Percentiles rank a stretch among this genome's conserved stretches.
phyloP scores from a whole-genome alignment of 2,797 vertebrate species.

The Dryobates pubescens region DNA sequence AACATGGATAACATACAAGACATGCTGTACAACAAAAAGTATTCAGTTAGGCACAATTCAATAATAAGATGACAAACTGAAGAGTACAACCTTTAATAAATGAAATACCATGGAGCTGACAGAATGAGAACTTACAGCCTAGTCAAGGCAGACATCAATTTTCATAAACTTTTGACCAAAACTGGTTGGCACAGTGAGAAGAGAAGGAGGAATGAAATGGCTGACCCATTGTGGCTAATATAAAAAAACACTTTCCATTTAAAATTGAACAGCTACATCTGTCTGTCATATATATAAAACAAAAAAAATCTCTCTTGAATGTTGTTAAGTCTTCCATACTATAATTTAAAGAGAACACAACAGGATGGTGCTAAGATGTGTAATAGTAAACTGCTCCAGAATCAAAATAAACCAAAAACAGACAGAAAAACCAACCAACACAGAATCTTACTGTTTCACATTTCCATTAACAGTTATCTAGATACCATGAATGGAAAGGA shows the following conservation, averaged over 20 bases:
- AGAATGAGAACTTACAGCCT: conserved; percentile 39
- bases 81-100: conserved; percentile 43
- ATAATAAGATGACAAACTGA: conserved; percentile 28
- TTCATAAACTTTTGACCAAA: conserved; percentile 14
- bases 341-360: neutral
- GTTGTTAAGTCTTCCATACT: neutral
- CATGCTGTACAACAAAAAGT: conserved; percentile 47
- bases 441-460: conserved; percentile 42
- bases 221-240: neutral
- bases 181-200: neutral
- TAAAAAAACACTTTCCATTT: neutral
- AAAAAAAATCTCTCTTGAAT: neutral
- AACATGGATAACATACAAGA: conserved; percentile 57
- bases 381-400: neutral
- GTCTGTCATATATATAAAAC: neutral
- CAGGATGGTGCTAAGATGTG: neutral
- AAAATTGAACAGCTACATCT: neutral
- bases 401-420: neutral
- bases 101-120: conserved; percentile 28
- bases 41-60: conserved; percentile 47
- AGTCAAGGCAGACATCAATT: conserved; percentile 4
- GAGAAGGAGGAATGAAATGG: conserved; percentile 2
- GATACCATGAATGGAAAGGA: conserved; percentile 48
- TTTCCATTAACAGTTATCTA: conserved; percentile 48
- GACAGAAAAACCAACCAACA: conserved; percentile 9